Conservation (phyloP, 30 jellyfish, hydroid and myxozoan genomes). For the Hydractinia symbiolongicarpus region DNA sequence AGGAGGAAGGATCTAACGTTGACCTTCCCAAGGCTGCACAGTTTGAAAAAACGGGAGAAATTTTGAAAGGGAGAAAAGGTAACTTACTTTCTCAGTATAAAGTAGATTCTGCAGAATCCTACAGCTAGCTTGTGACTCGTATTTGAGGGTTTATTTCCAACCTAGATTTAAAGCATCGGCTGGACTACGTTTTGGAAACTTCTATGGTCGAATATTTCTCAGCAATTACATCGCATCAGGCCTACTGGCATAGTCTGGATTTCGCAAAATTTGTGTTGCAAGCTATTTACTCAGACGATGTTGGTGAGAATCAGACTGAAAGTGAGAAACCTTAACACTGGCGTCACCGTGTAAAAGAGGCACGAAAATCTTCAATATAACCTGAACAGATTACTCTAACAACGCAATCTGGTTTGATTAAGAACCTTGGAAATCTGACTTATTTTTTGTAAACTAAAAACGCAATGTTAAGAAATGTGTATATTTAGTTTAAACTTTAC, state of each 20-base stretch:
- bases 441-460: too few relatives aligned
- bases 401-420: too few relatives aligned
- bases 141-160: neutral
- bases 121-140: too few relatives aligned
- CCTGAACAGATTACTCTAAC: too few relatives aligned
- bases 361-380: too few relatives aligned
- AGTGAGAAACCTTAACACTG: too few relatives aligned
- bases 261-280: constrained; percentile 72
- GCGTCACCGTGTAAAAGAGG: too few relatives aligned
- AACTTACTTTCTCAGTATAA: neutral
- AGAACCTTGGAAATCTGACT: too few relatives aligned
- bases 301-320: neutral
- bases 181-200: constrained; percentile 76
- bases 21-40: constrained; percentile 50
- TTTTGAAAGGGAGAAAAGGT: constrained; percentile 55
- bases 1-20: neutral
- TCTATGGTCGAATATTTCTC: constrained; percentile 82
- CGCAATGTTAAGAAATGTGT: too few relatives aligned
- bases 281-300: constrained; percentile 28
- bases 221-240: constrained; percentile 83
- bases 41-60: constrained; percentile 45
- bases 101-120: neutral
- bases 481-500: too few relatives aligned
- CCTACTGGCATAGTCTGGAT: constrained; percentile 89
- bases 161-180: constrained; percentile 65